phyloP scores from a whole-genome alignment of 2,888 invertebrate species.

The Heterodera filipjevi region DNA sequence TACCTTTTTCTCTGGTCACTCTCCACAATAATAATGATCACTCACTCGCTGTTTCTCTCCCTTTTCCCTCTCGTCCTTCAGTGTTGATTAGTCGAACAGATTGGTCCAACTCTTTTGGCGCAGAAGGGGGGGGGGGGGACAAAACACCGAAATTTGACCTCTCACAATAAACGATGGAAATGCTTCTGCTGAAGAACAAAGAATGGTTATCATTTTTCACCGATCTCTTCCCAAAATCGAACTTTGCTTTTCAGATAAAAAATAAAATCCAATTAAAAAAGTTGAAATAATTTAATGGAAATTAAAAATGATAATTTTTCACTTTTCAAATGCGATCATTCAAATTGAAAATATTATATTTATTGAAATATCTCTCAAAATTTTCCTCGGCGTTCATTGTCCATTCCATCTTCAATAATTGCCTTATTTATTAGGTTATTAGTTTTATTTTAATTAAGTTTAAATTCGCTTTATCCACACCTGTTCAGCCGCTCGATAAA shows the following conservation, averaged over 20 bases:
- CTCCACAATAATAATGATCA: background rate
- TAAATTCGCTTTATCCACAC: slow-evolving; percentile 28
- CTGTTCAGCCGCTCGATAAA: slow-evolving; percentile 62
- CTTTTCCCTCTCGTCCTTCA: background rate
- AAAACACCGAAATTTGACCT: background rate
- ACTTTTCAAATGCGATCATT: too few species aligned
- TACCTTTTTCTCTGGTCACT: background rate
- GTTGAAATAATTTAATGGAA: background rate
- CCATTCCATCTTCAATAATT: slow-evolving; percentile 25
- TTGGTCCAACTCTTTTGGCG: background rate
- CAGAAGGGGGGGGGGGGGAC: background rate
- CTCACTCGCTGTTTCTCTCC: background rate
- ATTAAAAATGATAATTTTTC: background rate
- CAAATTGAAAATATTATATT: too few species aligned
- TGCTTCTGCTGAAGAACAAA: background rate
- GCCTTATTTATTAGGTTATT: background rate
- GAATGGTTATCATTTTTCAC: background rate
- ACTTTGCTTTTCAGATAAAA: background rate
- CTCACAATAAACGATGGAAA: too few species aligned
- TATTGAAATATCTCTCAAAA: too few species aligned
- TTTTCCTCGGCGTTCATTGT: background rate
- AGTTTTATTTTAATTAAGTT: background rate
- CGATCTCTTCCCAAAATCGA: background rate
- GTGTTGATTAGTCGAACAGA: background rate
- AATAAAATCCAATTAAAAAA: background rate